Conservation (phyloP, 2,113 vertebrate species). For the Cichladusa arquata region DNA sequence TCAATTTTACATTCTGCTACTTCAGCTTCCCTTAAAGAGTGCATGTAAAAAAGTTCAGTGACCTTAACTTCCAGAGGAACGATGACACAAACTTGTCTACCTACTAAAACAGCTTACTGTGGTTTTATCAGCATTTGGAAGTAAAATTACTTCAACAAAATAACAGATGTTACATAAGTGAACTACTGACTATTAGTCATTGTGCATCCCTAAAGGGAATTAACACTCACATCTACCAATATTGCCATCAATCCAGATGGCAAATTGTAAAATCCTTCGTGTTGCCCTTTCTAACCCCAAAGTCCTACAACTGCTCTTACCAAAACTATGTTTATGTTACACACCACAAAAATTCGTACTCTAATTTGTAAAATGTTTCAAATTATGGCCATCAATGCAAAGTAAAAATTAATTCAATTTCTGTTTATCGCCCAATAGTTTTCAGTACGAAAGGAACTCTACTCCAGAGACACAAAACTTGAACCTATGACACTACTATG, state of each 20-base stretch:
- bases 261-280: conserved; percentile 49
- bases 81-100: conserved; percentile 74
- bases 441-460: neutral
- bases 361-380: neutral
- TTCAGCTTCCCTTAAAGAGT: conserved; percentile 84
- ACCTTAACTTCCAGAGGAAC: conserved; percentile 73
- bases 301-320: neutral
- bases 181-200: conserved; percentile 80
- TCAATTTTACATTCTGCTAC: conserved; percentile 83
- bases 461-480: neutral
- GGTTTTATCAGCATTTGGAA: conserved; percentile 75
- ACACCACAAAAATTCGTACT: neutral
- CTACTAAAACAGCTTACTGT: conserved; percentile 85
- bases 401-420: neutral
- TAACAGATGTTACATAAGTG: conserved; percentile 75
- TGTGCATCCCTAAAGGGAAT: conserved; percentile 66
- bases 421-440: neutral
- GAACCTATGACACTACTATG: neutral
- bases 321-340: neutral
- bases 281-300: neutral
- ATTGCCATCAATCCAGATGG: conserved; percentile 73
- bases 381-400: neutral
- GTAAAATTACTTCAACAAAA: conserved; percentile 82
- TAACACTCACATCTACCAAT: conserved; percentile 40
- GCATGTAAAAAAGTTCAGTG: conserved; percentile 74